A percentile compares a stretch with the other conserved stretches of the same genome.
Evolutionary conservation across 64 coral and sea anemone species (phyloP).

Genomic region (Pachyseris speciosa): DNA sequence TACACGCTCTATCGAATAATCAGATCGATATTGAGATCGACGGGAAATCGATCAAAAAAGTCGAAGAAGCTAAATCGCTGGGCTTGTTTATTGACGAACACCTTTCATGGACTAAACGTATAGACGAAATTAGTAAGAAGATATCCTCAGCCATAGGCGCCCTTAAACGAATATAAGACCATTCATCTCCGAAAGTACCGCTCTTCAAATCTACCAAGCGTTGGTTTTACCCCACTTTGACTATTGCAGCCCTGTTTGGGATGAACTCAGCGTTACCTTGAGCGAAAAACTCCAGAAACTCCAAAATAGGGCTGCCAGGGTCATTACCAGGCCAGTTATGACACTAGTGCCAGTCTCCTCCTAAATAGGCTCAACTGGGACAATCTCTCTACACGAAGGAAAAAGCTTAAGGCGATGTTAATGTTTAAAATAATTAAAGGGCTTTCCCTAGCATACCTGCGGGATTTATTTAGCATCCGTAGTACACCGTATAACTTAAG

Average conservation of each 20-base stretch:
- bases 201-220: constrained; percentile 7
- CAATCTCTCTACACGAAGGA: background rate
- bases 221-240: background rate
- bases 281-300: constrained; percentile 25
- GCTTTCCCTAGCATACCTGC: too few relatives aligned
- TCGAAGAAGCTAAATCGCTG: too few relatives aligned
- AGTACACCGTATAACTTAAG: too few relatives aligned
- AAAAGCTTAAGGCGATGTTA: too few relatives aligned
- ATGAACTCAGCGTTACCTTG: background rate
- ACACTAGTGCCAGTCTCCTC: background rate
- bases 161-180: constrained; percentile 6
- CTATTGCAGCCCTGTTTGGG: background rate
- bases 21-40: too few relatives aligned
- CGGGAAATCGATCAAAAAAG: too few relatives aligned
- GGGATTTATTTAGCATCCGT: too few relatives aligned
- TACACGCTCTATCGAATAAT: too few relatives aligned
- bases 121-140: background rate
- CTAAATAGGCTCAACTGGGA: constrained; percentile 4
- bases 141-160: constrained; percentile 23
- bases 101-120: too few relatives aligned
- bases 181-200: background rate
- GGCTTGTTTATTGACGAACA: too few relatives aligned
- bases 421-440: too few relatives aligned
- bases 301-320: constrained; percentile 20
- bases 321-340: background rate